Evolutionary conservation across 2,113 vertebrate genomes (phyloP).

Genomic region (Ahaetulla prasina): DNA sequence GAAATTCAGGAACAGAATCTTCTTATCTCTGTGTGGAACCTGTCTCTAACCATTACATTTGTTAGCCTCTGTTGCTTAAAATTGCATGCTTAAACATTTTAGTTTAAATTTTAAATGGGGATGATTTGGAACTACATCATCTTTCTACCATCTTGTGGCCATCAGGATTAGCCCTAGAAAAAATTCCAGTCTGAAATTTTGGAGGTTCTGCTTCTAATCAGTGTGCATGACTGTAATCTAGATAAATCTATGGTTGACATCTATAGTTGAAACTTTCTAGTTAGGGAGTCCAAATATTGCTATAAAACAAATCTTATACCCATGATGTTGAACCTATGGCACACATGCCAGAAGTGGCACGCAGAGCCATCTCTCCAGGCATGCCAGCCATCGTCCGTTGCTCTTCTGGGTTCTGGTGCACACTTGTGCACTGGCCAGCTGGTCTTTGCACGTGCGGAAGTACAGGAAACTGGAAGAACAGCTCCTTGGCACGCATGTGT

Average conservation of each 20-base stretch:
- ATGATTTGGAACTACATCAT: background rate
- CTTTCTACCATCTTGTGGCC: background rate
- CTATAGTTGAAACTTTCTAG: background rate
- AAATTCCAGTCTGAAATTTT: background rate
- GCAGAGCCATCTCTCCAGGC: too few relatives aligned
- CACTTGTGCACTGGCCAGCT: too few relatives aligned
- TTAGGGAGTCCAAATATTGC: background rate
- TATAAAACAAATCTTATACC: background rate
- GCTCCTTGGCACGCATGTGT: too few relatives aligned
- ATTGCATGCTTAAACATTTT: background rate
- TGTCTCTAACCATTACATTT: background rate
- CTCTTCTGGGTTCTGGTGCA: rapidly evolving
- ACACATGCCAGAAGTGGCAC: too few relatives aligned
- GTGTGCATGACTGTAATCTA: background rate
- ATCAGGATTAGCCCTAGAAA: background rate
- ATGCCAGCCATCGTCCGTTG: too few relatives aligned
- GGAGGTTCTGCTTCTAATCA: background rate
- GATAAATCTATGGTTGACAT: background rate
- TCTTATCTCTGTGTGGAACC: background rate
- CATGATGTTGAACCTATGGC: too few relatives aligned
- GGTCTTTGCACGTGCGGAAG: too few relatives aligned
- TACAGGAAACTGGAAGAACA: too few relatives aligned
- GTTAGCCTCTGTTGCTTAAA: background rate
- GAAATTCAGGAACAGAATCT: background rate
- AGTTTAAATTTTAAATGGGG: background rate